Evolutionary conservation across 2,888 invertebrate genomes (phyloP).

Genomic region (Theodoxus fluviatilis): DNA sequence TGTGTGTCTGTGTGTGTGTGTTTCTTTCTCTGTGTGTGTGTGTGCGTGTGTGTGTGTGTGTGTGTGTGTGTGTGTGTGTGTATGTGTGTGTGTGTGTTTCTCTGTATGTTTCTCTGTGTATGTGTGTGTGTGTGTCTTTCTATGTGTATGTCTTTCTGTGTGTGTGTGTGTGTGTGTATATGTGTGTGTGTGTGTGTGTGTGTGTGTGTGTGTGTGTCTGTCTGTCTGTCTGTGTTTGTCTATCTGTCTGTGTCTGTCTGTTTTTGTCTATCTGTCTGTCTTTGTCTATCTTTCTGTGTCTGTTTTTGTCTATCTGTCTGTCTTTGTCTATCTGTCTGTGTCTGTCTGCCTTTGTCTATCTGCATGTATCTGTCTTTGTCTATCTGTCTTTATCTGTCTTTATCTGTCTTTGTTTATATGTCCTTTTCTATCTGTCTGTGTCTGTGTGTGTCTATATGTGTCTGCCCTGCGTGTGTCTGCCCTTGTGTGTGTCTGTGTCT

Average conservation of each 20-base stretch:
- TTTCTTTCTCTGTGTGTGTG: background rate
- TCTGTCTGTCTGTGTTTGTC: background rate
- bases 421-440: background rate
- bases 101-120: slow-evolving; percentile 7
- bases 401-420: slow-evolving; percentile 4
- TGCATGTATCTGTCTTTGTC: background rate
- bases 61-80: slow-evolving; percentile 20
- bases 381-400: background rate
- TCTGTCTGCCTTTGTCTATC: background rate
- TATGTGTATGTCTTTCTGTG: background rate
- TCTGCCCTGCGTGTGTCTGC: background rate
- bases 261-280: background rate
- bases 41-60: background rate
- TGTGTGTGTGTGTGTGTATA: slow-evolving; percentile 14
- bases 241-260: background rate
- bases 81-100: background rate
- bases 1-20: background rate
- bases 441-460: slow-evolving; percentile 5
- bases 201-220: slow-evolving; percentile 8
- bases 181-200: background rate
- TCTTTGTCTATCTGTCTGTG: background rate
- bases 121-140: slow-evolving; percentile 13
- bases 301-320: background rate
- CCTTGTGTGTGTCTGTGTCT: background rate
- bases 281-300: no score